Conservation (phyloP, 2,888 invertebrate genomes). For the Chymomyza fuscimana region DNA sequence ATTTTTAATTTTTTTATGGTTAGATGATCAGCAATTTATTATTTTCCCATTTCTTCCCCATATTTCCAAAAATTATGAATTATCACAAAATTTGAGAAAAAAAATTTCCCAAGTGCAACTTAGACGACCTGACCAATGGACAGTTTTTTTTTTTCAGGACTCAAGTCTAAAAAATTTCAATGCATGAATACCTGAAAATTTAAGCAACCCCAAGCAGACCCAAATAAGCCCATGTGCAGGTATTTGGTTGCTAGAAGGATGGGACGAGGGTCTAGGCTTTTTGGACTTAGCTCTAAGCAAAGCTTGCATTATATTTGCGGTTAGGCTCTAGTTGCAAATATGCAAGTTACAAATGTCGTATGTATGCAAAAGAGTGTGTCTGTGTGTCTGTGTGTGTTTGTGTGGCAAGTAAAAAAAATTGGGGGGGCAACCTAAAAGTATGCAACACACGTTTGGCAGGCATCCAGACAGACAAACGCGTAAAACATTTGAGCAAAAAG, state of each 20-base stretch:
- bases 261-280: neutral
- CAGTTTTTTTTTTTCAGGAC: too few species aligned
- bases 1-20: too few species aligned
- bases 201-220: neutral
- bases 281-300: neutral
- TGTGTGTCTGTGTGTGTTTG: neutral
- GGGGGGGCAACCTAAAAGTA: slow-evolving; percentile 33
- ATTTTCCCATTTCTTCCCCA: too few species aligned
- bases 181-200: neutral
- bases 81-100: too few species aligned
- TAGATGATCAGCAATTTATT: too few species aligned
- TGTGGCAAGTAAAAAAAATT: neutral
- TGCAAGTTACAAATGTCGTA: neutral
- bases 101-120: too few species aligned
- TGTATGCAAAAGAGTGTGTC: too few species aligned
- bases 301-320: slow-evolving; percentile 40
- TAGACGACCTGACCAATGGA: too few species aligned
- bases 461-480: slow-evolving; percentile 31
- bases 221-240: too few species aligned
- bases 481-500: slow-evolving; percentile 59
- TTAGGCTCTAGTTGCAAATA: neutral
- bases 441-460: slow-evolving; percentile 64
- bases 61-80: too few species aligned
- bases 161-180: too few species aligned
- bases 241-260: too few species aligned